Base-by-base conservation (phyloP, 1,140 invertebrate genomes). In the Globodera ellingtonae region DNA sequence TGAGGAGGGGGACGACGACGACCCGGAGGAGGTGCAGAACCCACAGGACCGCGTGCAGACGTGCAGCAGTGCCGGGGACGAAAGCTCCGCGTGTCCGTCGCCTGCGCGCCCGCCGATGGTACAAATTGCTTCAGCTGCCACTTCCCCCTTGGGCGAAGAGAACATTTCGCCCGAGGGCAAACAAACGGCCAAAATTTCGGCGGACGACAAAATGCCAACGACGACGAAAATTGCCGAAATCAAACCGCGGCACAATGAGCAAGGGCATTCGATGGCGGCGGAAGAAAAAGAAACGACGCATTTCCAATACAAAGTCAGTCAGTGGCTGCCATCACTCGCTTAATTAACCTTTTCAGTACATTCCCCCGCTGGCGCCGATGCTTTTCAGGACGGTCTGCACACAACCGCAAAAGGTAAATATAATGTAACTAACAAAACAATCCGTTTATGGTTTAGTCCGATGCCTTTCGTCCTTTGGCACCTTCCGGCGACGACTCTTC, bases 341-440 rank as follows among this genome's bases (percentile, higher is more conserved):
- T 4, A 0, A 13, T 52, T 2, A 67, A 8, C 52, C 21, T 13
- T 76, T 77, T 35, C 69, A 77, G 75, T 77, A 77, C 62, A 77
- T 77, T 66, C 56, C 75, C n/a, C 75, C 75, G 8, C 75, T 77
- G 50, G 75, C 62, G 48, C 75, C 75, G 69, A 69, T 77, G 75
- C 62, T 46, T 15, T 66, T 67, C 13, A 35, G 75, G 21, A 47
- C 7, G n/a, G 50, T 6, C 48, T 6, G 1, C 24, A 44, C 35
- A 24, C 67, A 70, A 21, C 67, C 13, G 10, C 24, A 10, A 7
- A 35, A 70, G 67, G 67, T 70, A 24, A 65, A 65, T 15, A 65
- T 21, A 21, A 21, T 13, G 59, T 62, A 6, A 18, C 56, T 18
- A 18, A 59, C 48, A 15, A 10, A 24, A 24, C 24, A 24, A 6